Evolutionary conservation across 2,888 invertebrate species (phyloP).

Genomic region (Dynastes maya): DNA sequence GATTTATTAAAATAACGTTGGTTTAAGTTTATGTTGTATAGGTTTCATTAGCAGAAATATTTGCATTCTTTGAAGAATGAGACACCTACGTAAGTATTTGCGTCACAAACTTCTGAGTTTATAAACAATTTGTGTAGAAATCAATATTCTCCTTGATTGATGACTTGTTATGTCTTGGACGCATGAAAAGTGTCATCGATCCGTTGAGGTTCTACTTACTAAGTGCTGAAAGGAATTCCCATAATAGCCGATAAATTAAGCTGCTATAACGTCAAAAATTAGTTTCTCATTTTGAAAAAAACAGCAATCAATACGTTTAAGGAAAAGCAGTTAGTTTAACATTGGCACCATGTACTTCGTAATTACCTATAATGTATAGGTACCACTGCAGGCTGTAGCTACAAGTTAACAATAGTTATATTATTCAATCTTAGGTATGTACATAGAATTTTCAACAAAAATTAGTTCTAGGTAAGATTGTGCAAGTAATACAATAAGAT

Average conservation of each 20-base stretch:
- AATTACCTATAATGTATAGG: background rate
- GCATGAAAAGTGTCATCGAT: background rate
- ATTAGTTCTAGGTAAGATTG: too few species aligned
- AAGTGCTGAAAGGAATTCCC: constrained; percentile 27
- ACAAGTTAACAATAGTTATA: too few species aligned
- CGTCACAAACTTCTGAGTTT: constrained; percentile 8
- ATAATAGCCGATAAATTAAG: constrained; percentile 36
- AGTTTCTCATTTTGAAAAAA: background rate
- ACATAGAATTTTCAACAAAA: too few species aligned
- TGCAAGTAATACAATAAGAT: too few species aligned
- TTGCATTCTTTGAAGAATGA: background rate
- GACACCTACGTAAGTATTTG: constrained; percentile 8
- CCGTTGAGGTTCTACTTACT: constrained; percentile 16
- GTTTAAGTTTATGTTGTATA: too few species aligned
- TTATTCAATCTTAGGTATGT: too few species aligned
- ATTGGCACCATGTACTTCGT: background rate
- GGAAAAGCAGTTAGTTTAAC: background rate
- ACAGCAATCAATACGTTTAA: constrained; percentile 4
- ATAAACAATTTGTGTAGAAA: constrained; percentile 43
- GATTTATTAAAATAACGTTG: too few species aligned
- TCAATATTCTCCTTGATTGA: constrained; percentile 40
- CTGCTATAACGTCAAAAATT: constrained; percentile 23
- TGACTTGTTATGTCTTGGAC: constrained; percentile 36
- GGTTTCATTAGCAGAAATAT: too few species aligned
- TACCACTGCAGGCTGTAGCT: background rate